These are phyloP conservation scores for Talpa occidentalis DNA, from an alignment of 2,113 vertebrate species.

Conservation along the genomic window DNA sequence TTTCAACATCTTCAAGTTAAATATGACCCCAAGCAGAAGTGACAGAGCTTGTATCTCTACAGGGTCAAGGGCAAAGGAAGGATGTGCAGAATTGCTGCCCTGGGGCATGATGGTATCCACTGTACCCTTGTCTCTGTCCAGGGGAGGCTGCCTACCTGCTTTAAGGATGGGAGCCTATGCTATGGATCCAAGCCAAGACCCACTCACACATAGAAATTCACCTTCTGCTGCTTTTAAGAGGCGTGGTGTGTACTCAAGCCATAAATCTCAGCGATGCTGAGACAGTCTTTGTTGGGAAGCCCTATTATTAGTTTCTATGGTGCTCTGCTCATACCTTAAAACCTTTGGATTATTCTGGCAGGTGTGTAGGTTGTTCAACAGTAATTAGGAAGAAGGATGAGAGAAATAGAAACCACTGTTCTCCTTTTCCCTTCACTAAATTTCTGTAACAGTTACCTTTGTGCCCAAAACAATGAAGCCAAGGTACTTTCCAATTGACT, in stretches of 20 bases:
- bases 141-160: background rate
- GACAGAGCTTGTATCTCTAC: background rate
- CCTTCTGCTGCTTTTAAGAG: constrained; percentile 36
- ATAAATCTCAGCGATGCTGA: constrained; percentile 57
- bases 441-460: background rate
- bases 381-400: background rate
- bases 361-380: background rate
- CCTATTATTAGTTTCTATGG: background rate
- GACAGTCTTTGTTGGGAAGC: background rate
- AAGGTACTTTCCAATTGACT: background rate
- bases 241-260: constrained; percentile 36
- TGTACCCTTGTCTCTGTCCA: background rate
- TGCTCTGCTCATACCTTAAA: background rate
- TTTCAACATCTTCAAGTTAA: constrained; percentile 10
- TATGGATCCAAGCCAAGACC: constrained; percentile 53
- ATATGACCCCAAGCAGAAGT: background rate
- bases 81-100: background rate
- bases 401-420: background rate
- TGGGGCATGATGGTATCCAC: accelerated
- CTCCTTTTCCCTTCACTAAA: background rate
- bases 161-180: constrained; percentile 61
- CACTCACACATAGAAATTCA: constrained; percentile 2
- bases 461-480: background rate
- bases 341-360: constrained; percentile 14
- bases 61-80: background rate